phyloP scores from a whole-genome alignment of 2,113 vertebrate genomes.

The Rostratula benghalensis region DNA sequence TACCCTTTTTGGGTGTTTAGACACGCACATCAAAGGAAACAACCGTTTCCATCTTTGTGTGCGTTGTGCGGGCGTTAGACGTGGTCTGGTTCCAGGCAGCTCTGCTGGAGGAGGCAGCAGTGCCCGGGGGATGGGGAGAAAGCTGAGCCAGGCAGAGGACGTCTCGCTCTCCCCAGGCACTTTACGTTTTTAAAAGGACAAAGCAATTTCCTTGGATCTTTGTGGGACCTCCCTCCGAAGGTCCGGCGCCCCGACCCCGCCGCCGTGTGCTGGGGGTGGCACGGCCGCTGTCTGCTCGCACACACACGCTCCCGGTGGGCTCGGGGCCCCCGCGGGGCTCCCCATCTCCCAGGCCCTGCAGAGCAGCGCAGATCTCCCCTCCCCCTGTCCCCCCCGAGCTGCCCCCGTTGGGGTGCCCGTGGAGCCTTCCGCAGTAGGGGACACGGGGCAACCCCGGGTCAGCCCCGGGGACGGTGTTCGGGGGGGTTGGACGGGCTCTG shows the following conservation, averaged over 20 bases:
- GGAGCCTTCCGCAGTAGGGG: no score
- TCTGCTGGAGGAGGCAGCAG: slow-evolving; percentile 38
- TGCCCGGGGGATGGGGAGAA: slow-evolving; percentile 17
- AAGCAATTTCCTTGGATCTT: slow-evolving; percentile 10
- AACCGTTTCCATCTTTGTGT: slow-evolving; percentile 30
- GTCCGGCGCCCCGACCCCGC: neutral
- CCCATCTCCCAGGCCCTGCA: neutral
- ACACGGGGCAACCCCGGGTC: no score
- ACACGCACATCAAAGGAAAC: slow-evolving; percentile 67
- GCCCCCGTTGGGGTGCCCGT: no score
- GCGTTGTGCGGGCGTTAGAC: slow-evolving; percentile 50
- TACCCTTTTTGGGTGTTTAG: slow-evolving; percentile 55
- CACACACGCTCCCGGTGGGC: no score
- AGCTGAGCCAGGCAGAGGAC: slow-evolving; percentile 44
- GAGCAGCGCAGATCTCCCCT: no score
- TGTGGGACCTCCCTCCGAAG: neutral
- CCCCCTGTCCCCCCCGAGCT: no score
- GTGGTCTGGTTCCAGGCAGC: slow-evolving; percentile 60
- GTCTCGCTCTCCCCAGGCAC: slow-evolving; percentile 13
- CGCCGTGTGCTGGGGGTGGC: no score
- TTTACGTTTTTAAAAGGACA: slow-evolving; percentile 41
- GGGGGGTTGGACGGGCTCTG: neutral
- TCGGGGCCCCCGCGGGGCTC: no score
- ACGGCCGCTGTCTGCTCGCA: no score
- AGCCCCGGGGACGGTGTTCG: neutral